Evolutionary conservation across 2,888 invertebrate genomes (phyloP).

Genomic region (Drosophila pseudotakahashii): DNA sequence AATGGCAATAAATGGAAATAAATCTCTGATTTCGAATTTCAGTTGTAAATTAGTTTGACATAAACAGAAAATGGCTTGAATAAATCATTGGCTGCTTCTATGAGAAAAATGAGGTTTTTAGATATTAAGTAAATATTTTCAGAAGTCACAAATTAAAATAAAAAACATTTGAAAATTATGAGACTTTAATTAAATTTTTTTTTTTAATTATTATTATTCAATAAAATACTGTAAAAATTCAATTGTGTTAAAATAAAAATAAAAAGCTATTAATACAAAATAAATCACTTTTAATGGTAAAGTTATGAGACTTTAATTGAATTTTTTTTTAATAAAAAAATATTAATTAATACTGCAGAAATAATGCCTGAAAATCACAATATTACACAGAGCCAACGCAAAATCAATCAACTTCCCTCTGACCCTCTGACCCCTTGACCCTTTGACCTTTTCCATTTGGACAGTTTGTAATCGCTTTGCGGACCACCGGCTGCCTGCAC

Average conservation of each 20-base stretch:
- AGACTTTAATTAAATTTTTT: not conserved
- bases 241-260: no score
- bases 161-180: not conserved
- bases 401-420: not conserved
- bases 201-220: not conserved
- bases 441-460: constrained; percentile 21
- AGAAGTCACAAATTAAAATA: not conserved
- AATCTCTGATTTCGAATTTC: no score
- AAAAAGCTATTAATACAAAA: not conserved
- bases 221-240: not conserved
- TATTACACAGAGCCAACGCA: no score
- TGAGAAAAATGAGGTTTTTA: no score
- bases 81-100: no score
- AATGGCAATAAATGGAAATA: no score
- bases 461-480: constrained; percentile 20
- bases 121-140: no score
- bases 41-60: no score
- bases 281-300: not conserved
- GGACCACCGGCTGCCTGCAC: constrained; percentile 2
- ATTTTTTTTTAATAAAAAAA: not conserved
- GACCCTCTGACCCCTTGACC: constrained; percentile 12
- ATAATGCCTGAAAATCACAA: no score
- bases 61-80: no score
- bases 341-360: no score
- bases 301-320: not conserved